Evolutionary conservation across 1,140 invertebrate species (phyloP), one percentile per base, ranked within the genome.

Genomic region (Drosophila oshimai): DNA sequence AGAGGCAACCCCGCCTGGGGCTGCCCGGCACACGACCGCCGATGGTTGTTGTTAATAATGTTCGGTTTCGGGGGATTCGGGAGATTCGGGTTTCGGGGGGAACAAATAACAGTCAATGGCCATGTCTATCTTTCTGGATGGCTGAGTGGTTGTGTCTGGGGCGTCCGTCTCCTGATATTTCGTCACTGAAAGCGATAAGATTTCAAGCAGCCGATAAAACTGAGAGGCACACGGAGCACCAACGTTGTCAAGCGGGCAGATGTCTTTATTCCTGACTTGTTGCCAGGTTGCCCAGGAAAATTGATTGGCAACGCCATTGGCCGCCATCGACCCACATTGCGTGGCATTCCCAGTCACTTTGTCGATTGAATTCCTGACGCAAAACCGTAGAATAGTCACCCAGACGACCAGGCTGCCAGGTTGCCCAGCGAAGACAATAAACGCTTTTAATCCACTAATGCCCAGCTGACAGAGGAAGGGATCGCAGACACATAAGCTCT

Each of bases 21-120:
- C 6, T 47, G 53, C 37, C 46, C 55, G 69, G 55, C 69, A 73
- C 55, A 73, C 69, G 69, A 73, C 68, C 68, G 39, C 67, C 54
- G 45, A 71, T 69, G 57, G 78, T 74, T 83, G 68, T 77, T 83
- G 78, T 83, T 83, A 83, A 83, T 83, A 83, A 84, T 71, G 79
- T 78, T 86, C 74, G 62, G 74, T 29, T 34, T 37, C 55, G 28
- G 49, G 10, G 7, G 9, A 26, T 7, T 31, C 26, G 15, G 44
- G 24, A 15, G 24, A n/a, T 6, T 20, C 6, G 24, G 17, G 6
- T 13, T 18, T 13, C 7, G n/a, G 22, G 29, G 41, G 24, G 22
- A 77, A 50, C 75, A 79, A 84, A 87, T 86, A 80, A 87, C 49
- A 75, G 57, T 73, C 71, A 75, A 68, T 75, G 74, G 51, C 39